Conservation (phyloP, 2,888 invertebrate genomes). For the Mesoligia furuncula region DNA sequence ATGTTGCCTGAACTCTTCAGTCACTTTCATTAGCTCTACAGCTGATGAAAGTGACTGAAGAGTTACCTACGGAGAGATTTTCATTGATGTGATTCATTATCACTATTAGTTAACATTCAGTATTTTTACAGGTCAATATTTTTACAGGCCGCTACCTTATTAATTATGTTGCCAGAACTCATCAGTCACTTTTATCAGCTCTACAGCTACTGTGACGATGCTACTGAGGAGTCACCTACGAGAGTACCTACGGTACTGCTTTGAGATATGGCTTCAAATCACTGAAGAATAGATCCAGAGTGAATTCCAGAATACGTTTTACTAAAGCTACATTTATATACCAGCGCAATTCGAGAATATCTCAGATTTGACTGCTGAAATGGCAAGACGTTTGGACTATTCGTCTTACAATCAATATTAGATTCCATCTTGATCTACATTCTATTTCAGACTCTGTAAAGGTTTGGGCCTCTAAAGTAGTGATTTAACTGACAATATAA, state of each 20-base stretch:
- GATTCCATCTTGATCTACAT: conserved; percentile 28
- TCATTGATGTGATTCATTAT: too few species aligned
- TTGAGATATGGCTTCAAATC: neutral
- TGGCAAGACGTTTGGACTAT: conserved; percentile 25
- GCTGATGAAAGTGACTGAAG: too few species aligned
- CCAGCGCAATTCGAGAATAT: conserved; percentile 22
- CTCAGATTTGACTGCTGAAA: conserved; percentile 7
- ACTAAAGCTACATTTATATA: neutral
- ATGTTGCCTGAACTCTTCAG: neutral
- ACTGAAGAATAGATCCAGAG: neutral
- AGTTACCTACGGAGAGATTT: too few species aligned
- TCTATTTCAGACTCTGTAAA: conserved; percentile 12
- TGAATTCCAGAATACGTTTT: neutral
- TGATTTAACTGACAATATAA: neutral
- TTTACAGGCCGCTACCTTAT: too few species aligned
- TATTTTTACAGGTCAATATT: too few species aligned
- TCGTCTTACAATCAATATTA: conserved; percentile 24
- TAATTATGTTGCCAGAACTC: too few species aligned
- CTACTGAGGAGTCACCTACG: too few species aligned
- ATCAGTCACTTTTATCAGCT: too few species aligned
- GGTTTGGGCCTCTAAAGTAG: neutral
- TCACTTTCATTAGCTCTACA: neutral
- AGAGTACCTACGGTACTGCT: too few species aligned
- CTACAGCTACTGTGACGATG: too few species aligned
- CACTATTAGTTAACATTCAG: too few species aligned